These are phyloP conservation scores for Lerema accius DNA, from an alignment of 1,140 invertebrate species.

Conservation along the genomic window DNA sequence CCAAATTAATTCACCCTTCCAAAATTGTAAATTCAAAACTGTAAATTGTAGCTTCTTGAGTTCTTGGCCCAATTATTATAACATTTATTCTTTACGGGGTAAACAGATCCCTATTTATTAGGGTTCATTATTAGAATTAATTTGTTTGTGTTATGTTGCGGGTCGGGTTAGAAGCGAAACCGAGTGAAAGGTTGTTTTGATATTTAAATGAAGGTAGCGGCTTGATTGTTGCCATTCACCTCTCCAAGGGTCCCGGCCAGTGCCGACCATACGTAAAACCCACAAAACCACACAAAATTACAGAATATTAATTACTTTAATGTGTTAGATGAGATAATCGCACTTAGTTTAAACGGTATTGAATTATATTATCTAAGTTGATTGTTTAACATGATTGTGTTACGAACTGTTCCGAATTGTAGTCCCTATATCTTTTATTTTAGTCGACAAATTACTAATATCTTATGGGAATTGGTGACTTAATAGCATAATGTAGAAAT, in stretches of 20 bases:
- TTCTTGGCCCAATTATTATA: conserved; percentile 77
- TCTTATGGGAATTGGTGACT: too few relatives aligned
- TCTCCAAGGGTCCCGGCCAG: conserved; percentile 32
- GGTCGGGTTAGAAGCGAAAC: conserved; percentile 58
- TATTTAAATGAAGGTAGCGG: conserved; percentile 78
- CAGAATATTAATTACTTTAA: conserved; percentile 39
- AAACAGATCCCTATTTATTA: conserved; percentile 80
- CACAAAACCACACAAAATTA: conserved; percentile 34
- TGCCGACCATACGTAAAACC: conserved; percentile 19
- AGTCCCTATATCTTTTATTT: too few relatives aligned
- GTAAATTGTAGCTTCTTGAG: conserved; percentile 72
- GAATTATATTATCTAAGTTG: not conserved
- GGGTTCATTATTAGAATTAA: conserved; percentile 81
- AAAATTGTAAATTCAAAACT: conserved; percentile 67
- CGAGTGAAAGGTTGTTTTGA: conserved; percentile 74
- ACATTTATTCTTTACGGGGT: conserved; percentile 79
- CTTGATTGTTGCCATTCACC: conserved; percentile 68
- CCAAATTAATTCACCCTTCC: conserved; percentile 75
- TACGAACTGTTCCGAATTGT: too few relatives aligned
- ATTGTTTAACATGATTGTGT: not conserved
- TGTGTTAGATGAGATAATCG: conserved; percentile 14
- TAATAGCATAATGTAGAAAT: too few relatives aligned
- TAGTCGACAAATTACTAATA: too few relatives aligned
- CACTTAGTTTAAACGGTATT: conserved; percentile 5
- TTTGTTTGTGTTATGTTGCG: conserved; percentile 80